phyloP scores from a whole-genome alignment of 2,113 vertebrate genomes.

The Phainopepla nitens region DNA sequence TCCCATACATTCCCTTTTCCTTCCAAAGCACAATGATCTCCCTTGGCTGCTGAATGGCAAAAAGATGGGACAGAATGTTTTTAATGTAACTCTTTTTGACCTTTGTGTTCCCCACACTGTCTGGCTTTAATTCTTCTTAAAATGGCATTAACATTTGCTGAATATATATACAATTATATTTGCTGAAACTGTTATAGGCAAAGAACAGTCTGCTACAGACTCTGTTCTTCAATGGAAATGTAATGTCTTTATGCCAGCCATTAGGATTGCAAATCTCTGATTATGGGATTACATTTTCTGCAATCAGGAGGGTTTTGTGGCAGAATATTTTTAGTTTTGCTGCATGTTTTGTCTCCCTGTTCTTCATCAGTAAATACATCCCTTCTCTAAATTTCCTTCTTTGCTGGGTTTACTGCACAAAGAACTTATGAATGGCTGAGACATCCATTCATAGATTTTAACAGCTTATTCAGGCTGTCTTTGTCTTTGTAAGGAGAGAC shows the following conservation, averaged over 20 bases:
- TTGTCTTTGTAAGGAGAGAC: background rate
- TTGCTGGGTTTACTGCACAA: slow-evolving; percentile 17
- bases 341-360: background rate
- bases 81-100: background rate
- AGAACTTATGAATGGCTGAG: slow-evolving; percentile 40
- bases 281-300: slow-evolving; percentile 46
- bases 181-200: background rate
- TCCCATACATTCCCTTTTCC: background rate
- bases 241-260: background rate
- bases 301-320: slow-evolving; percentile 5
- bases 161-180: slow-evolving; percentile 21
- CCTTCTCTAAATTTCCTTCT: background rate
- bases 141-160: slow-evolving; percentile 16
- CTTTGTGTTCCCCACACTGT: slow-evolving; percentile 30
- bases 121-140: slow-evolving; percentile 31
- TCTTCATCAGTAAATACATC: slow-evolving; percentile 17
- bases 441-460: slow-evolving; percentile 53
- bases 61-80: background rate
- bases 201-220: background rate
- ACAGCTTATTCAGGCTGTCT: background rate
- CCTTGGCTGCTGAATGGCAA: background rate
- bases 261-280: background rate
- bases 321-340: slow-evolving; percentile 35
- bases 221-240: background rate
- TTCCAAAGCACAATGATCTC: background rate